Evolutionary conservation across 2,888 invertebrate species (phyloP).

Genomic region (Eudemis profundana): DNA sequence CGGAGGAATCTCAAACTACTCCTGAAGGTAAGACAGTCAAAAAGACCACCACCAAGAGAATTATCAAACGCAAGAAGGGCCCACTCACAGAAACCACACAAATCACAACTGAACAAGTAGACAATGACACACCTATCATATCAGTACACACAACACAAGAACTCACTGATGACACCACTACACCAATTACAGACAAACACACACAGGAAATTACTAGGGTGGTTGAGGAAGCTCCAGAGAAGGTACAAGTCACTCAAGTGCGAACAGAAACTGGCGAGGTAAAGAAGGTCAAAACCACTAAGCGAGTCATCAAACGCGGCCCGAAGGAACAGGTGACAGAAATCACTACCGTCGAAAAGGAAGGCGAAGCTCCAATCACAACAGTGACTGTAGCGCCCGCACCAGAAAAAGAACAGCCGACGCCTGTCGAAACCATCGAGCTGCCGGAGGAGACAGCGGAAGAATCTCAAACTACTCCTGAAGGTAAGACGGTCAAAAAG

Average conservation of each 20-base stretch:
- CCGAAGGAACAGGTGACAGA: constrained; percentile 63
- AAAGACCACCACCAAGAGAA: constrained; percentile 46
- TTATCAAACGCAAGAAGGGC: constrained; percentile 34
- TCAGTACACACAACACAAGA: constrained; percentile 55
- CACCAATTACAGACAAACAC: constrained; percentile 34
- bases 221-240: constrained; percentile 45
- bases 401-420: no score
- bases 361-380: constrained; percentile 47
- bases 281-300: constrained; percentile 51
- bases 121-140: constrained; percentile 45
- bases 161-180: constrained; percentile 50
- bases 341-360: constrained; percentile 54
- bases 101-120: constrained; percentile 78
- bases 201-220: constrained; percentile 55
- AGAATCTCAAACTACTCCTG: constrained; percentile 48
- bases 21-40: constrained; percentile 40
- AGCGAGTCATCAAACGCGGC: constrained; percentile 55
- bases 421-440: no score
- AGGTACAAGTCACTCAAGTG: constrained; percentile 54
- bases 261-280: constrained; percentile 69
- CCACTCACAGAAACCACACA: constrained; percentile 54
- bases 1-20: constrained; percentile 18
- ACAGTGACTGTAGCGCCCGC: constrained; percentile 31
- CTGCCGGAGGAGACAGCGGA: constrained; percentile 50
- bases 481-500: constrained; percentile 54